Evolutionary conservation across 2,113 vertebrate species (phyloP).

Genomic region (Empidonax traillii): DNA sequence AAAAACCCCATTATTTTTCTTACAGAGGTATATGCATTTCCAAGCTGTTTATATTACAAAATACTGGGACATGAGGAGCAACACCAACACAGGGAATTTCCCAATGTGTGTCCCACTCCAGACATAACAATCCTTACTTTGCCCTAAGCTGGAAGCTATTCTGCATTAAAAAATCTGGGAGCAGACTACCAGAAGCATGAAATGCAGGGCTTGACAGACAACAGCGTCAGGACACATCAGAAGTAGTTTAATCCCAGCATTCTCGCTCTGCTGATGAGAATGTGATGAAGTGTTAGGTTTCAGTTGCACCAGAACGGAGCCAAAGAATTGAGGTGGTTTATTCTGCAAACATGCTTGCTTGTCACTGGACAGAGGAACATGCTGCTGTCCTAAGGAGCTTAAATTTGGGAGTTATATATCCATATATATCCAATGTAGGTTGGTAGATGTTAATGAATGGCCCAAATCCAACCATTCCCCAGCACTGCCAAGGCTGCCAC

Average conservation of each 20-base stretch:
- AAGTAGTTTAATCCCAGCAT: neutral
- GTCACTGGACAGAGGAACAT: neutral
- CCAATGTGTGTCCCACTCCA: neutral
- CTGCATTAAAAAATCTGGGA: neutral
- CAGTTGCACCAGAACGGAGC: neutral
- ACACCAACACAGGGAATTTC: neutral
- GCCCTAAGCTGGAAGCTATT: neutral
- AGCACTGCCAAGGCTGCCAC: neutral
- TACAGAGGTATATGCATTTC: neutral
- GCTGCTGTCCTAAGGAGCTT: neutral
- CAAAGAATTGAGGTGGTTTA: neutral
- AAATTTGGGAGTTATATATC: neutral
- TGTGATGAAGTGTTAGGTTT: neutral
- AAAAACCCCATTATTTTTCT: accelerated
- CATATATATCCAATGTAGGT: neutral
- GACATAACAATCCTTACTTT: neutral
- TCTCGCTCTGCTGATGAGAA: neutral
- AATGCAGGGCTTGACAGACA: neutral
- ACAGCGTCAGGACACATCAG: neutral
- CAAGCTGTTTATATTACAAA: neutral
- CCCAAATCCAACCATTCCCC: neutral
- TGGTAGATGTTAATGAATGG: neutral
- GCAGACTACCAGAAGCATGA: conserved; percentile 7
- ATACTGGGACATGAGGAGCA: neutral
- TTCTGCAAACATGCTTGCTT: neutral